Evolutionary conservation across 2,888 invertebrate species (phyloP), one percentile per base, ranked within the genome.

Genomic region (Andrena haemorrhoa): DNA sequence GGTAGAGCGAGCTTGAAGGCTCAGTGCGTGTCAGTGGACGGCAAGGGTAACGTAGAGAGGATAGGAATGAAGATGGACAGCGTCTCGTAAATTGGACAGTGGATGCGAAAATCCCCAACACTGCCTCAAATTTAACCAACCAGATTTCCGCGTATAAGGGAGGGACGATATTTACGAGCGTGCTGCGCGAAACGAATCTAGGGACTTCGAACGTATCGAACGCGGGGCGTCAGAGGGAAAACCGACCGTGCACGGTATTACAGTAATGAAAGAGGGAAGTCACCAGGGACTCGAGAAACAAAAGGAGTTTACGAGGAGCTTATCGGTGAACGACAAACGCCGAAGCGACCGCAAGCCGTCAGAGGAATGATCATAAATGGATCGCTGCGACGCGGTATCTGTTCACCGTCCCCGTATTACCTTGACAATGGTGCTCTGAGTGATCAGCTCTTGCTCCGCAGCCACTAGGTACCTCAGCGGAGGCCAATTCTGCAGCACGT

Each of bases 391-490:
- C 35, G 12, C 10, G 41, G 23, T 47, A 16, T 16, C 33, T 33
- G 35, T 47, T 16, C 1, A 20, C 12, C n/a, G 16, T 6, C 4
- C n/a, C 31, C 41, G 10, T 29, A 16, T 29, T 83, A 88, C 88
- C 92, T 95, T 95, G 5, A 96, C 93, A 84, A 96, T 95, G 92
- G 95, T 94, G 64, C 91, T 93, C 51, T 95, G 95, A 73, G 94
- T 95, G 3, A 95, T 94, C n/a, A 95, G 86, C 63, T 94, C 95
- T 89, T 95, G 95, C 90, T 96, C 96, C 0, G 96, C 95, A 0
- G 96, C 96, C 51, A 96, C 92, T 61, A 96, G 95, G 88, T 96
- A 96, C 12, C 95, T 94, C 75, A 95, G 94, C 78, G 93, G 94
- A 31, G 96, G 96, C 88, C 95, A 95, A 70, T 94, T 94, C 85